Percentiles rank a stretch among this genome's conserved stretches.
Conservation (phyloP, 2,797 vertebrate species). For the Otolemur crassicaudatus region DNA sequence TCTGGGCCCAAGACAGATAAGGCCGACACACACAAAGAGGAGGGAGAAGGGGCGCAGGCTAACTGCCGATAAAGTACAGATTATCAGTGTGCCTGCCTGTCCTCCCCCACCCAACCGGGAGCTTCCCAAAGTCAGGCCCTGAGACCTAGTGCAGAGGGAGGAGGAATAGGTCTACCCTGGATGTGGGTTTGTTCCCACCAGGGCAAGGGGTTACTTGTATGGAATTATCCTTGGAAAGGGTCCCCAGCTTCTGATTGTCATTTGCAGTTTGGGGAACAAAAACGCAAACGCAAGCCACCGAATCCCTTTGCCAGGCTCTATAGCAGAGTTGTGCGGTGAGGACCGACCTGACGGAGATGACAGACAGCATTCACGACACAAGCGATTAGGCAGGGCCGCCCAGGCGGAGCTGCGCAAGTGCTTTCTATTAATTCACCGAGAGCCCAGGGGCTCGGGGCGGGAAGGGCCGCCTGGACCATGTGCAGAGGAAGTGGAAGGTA, state of each 20-base stretch:
- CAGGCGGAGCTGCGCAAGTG: fast-evolving
- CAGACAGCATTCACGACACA: not conserved
- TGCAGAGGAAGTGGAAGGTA: not conserved
- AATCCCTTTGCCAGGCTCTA: not conserved
- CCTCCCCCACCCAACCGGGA: not conserved
- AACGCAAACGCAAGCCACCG: not conserved
- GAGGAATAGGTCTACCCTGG: not conserved
- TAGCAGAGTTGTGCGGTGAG: fast-evolving
- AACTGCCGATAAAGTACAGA: not conserved
- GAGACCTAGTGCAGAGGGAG: not conserved
- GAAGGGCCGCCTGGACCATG: not conserved
- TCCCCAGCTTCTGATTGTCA: not conserved
- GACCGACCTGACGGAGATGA: not conserved
- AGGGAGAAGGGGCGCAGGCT: not conserved
- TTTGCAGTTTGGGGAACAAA: not conserved
- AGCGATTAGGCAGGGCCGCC: fast-evolving
- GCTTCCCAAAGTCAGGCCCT: not conserved
- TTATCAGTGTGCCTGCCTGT: not conserved
- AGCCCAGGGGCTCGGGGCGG: not conserved
- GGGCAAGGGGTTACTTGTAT: too few species aligned
- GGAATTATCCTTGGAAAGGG: not conserved
- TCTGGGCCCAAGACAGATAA: not conserved
- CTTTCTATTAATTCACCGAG: not conserved
- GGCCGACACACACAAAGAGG: not conserved
- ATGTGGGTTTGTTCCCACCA: not conserved